Conservation (phyloP, 2,888 invertebrate species). For the Oegoconia quadripuncta region DNA sequence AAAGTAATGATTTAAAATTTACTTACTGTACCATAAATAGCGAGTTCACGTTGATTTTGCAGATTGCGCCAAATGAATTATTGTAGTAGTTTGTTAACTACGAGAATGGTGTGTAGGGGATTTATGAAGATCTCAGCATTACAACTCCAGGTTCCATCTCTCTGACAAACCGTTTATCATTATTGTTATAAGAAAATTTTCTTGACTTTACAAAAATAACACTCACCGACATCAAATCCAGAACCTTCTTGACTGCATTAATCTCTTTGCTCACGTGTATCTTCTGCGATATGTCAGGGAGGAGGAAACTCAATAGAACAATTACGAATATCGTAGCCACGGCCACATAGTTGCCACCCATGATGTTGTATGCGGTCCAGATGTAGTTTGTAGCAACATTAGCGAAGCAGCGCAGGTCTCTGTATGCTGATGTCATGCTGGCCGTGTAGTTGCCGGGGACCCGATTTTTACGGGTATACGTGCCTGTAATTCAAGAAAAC, state of each 20-base stretch:
- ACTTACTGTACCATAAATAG: too few relatives aligned
- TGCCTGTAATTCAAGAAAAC: slow-evolving; percentile 12
- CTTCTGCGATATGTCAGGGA: slow-evolving; percentile 49
- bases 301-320: slow-evolving; percentile 42
- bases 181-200: too few relatives aligned
- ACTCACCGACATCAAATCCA: slow-evolving; percentile 47
- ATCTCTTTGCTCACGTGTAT: slow-evolving; percentile 43
- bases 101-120: too few relatives aligned
- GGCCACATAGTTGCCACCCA: slow-evolving; percentile 32
- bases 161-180: too few relatives aligned
- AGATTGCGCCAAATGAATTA: too few relatives aligned
- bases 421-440: not conserved
- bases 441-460: not conserved
- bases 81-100: too few relatives aligned
- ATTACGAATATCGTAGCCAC: slow-evolving; percentile 39
- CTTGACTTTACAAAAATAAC: slow-evolving; percentile 1
- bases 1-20: too few relatives aligned
- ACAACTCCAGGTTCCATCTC: too few relatives aligned
- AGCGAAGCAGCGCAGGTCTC: not conserved
- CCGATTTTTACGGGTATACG: slow-evolving; percentile 3
- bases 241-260: slow-evolving; percentile 45
- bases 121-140: too few relatives aligned
- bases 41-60: too few relatives aligned
- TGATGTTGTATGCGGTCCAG: slow-evolving; percentile 24
- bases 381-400: slow-evolving; percentile 24